Conservation (phyloP, 2,113 vertebrate species). For the Nannobrachium achirus region DNA sequence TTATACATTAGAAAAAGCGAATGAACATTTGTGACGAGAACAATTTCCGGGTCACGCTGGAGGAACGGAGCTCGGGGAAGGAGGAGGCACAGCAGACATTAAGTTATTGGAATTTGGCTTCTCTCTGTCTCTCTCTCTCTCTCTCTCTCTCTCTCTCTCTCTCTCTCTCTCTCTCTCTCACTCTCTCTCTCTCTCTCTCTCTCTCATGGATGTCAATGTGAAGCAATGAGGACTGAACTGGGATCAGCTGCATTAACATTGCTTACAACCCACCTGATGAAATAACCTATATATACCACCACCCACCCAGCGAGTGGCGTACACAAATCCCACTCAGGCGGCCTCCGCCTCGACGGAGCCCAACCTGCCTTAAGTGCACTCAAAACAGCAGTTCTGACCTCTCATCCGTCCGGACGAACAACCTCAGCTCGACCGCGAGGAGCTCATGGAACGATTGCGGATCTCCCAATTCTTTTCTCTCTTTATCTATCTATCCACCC, state of each 20-base stretch:
- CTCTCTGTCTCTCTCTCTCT: too few relatives aligned
- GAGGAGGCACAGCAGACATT: too few relatives aligned
- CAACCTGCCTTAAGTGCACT: slow-evolving; percentile 80
- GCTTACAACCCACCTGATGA: slow-evolving; percentile 21
- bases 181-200: too few relatives aligned
- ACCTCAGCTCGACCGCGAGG: slow-evolving; percentile 31
- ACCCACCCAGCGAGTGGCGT: slow-evolving; percentile 13
- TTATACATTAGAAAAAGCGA: too few relatives aligned
- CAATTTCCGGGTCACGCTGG: too few relatives aligned
- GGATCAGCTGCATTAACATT: slow-evolving; percentile 53
- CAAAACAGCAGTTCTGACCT: slow-evolving; percentile 69
- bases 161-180: too few relatives aligned
- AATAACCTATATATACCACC: slow-evolving; percentile 10
- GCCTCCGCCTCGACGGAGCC: slow-evolving; percentile 64
- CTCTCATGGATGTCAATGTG: slow-evolving; percentile 49
- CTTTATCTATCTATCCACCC: slow-evolving; percentile 35
- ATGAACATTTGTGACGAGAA: too few relatives aligned
- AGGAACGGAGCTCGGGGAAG: too few relatives aligned
- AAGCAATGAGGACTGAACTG: slow-evolving; percentile 57
- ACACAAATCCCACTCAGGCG: slow-evolving; percentile 51
- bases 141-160: too few relatives aligned
- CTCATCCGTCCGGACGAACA: slow-evolving; percentile 57
- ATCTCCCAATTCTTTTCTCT: slow-evolving; percentile 55
- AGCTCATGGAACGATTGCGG: slow-evolving; percentile 50
- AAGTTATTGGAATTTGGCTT: too few relatives aligned